phyloP scores from a whole-genome alignment of 2,888 invertebrate genomes.

The Escarpia spicata region DNA sequence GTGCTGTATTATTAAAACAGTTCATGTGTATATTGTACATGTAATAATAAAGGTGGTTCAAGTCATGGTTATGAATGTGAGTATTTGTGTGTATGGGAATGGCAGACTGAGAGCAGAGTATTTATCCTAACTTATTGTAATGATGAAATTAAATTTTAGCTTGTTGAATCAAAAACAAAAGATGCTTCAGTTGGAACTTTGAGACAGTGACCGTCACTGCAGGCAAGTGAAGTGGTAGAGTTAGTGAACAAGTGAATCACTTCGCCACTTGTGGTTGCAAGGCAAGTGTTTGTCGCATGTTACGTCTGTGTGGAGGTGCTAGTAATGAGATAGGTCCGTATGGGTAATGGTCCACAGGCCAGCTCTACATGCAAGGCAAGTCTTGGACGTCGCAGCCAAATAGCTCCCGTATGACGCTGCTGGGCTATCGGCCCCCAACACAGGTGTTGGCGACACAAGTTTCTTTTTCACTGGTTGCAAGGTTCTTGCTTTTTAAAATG shows the following conservation, averaged over 20 bases:
- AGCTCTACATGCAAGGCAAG: neutral
- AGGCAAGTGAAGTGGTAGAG: neutral
- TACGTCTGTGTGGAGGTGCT: neutral
- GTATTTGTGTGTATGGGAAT: neutral
- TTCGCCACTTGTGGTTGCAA: constrained; percentile 3
- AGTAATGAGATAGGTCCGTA: neutral
- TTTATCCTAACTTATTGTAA: neutral
- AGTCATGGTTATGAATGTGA: neutral
- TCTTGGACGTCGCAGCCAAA: constrained; percentile 13
- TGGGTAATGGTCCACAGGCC: too few relatives aligned
- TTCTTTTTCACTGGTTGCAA: constrained; percentile 22
- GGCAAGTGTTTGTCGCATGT: constrained; percentile 11
- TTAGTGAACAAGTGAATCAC: neutral
- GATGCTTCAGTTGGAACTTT: neutral
- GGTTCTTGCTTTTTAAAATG: neutral
- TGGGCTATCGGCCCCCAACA: constrained; percentile 28
- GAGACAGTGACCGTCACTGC: neutral
- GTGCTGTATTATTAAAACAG: neutral
- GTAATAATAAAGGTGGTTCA: constrained; percentile 7
- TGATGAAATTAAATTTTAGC: neutral
- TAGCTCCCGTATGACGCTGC: neutral
- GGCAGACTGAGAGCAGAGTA: neutral
- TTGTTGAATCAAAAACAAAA: neutral
- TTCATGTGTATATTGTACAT: neutral
- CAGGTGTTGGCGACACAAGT: constrained; percentile 27